These are phyloP conservation scores for Grapholita molesta DNA, from an alignment of 1,140 invertebrate species.

Conservation along the genomic window DNA sequence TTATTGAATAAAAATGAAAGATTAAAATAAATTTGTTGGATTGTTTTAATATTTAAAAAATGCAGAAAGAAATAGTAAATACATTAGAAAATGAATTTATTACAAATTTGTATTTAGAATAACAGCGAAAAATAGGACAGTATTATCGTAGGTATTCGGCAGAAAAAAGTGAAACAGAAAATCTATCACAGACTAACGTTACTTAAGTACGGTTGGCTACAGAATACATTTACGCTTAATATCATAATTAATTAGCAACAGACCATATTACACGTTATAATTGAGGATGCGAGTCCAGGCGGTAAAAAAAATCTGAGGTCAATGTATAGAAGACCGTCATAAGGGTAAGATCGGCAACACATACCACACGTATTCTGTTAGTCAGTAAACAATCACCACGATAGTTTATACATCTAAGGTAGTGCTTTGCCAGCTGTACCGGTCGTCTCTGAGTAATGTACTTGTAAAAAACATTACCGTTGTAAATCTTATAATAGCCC, in stretches of 20 bases:
- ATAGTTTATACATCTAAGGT: no score
- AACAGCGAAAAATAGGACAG: slow-evolving; percentile 20
- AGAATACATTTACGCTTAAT: slow-evolving; percentile 1
- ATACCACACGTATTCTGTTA: no score
- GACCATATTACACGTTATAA: neutral
- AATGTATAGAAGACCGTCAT: no score
- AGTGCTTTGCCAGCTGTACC: no score
- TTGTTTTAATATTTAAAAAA: slow-evolving; percentile 69
- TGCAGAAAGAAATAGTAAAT: slow-evolving; percentile 70
- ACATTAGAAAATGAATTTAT: slow-evolving; percentile 73
- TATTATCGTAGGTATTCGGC: neutral
- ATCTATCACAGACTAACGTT: slow-evolving; percentile 17
- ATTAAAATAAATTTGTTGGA: slow-evolving; percentile 43
- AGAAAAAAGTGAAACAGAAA: slow-evolving; percentile 9
- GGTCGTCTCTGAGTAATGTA: no score
- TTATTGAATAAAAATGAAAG: neutral
- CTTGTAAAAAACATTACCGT: no score
- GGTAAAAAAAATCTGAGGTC: slow-evolving; percentile 2
- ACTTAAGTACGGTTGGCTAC: neutral
- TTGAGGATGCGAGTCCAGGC: neutral
- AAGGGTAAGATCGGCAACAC: no score
- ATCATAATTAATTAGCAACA: neutral
- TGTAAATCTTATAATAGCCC: no score
- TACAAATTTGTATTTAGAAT: slow-evolving; percentile 69
- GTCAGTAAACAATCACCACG: no score